Percentiles rank a stretch among this genome's conserved stretches.
Evolutionary conservation across 2,113 vertebrate genomes (phyloP).

Genomic region (Colossoma macropomum): DNA sequence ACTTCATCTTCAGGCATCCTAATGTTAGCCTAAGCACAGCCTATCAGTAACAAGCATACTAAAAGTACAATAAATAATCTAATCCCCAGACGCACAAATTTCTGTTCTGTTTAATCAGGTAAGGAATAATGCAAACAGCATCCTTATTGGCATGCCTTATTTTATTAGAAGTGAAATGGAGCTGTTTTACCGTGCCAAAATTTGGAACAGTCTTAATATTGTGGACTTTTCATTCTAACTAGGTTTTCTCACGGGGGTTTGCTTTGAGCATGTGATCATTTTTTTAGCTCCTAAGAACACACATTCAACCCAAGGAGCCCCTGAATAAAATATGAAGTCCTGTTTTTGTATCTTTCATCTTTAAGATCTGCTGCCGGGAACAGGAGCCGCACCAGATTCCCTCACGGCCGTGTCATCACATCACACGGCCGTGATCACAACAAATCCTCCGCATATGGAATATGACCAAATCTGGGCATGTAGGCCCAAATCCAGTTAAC

Average conservation of each 20-base stretch:
- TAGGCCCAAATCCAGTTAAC: conserved; percentile 14
- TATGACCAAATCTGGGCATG: conserved; percentile 28
- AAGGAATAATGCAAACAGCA: not conserved
- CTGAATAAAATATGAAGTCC: conserved; percentile 55
- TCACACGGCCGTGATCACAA: conserved; percentile 34
- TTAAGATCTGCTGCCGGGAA: conserved; percentile 35
- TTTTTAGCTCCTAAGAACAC: conserved; percentile 51
- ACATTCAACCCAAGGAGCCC: conserved; percentile 44
- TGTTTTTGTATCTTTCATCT: conserved; percentile 47
- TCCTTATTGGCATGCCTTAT: not conserved
- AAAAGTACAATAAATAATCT: not conserved
- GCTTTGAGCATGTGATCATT: conserved; percentile 48
- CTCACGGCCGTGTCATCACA: conserved; percentile 47
- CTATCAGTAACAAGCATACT: not conserved
- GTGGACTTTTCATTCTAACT: conserved; percentile 36
- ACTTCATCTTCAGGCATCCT: conserved; percentile 7
- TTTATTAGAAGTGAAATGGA: conserved; percentile 14
- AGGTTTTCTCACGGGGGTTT: conserved; percentile 41
- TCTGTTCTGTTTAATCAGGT: not conserved
- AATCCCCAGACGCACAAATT: not conserved
- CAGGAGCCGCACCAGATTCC: conserved; percentile 27
- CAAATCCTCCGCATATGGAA: conserved; percentile 52
- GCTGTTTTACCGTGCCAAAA: not conserved
- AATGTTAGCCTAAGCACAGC: conserved; percentile 12
- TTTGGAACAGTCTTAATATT: conserved; percentile 9